A percentile compares a stretch with the other conserved stretches of the same genome.
phyloP scores from a whole-genome alignment of 2,797 vertebrate genomes.

The Threskiornis aethiopicus region DNA sequence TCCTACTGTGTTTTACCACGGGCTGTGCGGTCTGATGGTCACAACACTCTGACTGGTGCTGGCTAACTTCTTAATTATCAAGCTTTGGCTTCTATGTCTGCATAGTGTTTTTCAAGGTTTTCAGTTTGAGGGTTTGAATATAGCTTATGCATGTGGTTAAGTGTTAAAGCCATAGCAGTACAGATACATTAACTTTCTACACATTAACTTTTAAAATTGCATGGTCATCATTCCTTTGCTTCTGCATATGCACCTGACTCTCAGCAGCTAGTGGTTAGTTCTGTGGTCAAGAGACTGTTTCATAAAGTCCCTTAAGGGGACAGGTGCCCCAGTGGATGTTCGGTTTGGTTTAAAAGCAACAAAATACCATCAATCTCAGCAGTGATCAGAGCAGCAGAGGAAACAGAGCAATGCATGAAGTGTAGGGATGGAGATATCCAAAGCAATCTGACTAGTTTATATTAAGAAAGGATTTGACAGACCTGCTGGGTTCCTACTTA shows the following conservation, averaged over 20 bases:
- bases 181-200: not conserved
- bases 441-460: slow-evolving; percentile 4
- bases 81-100: not conserved
- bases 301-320: slow-evolving; percentile 57
- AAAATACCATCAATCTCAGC: slow-evolving; percentile 11
- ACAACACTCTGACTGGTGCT: rapidly evolving
- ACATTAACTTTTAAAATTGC: not conserved
- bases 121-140: not conserved
- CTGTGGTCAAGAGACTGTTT: slow-evolving; percentile 69
- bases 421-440: not conserved
- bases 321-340: slow-evolving; percentile 49
- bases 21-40: not conserved
- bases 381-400: slow-evolving; percentile 25
- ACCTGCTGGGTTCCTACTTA: slow-evolving; percentile 31
- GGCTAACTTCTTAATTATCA: not conserved
- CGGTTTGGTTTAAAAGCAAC: slow-evolving; percentile 63
- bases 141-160: not conserved
- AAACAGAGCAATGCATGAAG: slow-evolving; percentile 12
- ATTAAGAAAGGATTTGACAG: slow-evolving; percentile 9
- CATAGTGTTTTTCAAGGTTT: not conserved
- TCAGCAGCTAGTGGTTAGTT: slow-evolving; percentile 53
- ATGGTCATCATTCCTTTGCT: slow-evolving; percentile 31
- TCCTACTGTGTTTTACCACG: not conserved
- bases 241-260: not conserved
- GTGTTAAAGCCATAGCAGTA: not conserved